Evolutionary conservation across 2,888 invertebrate genomes (phyloP), one percentile per base, ranked within the genome.

Genomic region (Ashinkailepas kermadecensis): DNA sequence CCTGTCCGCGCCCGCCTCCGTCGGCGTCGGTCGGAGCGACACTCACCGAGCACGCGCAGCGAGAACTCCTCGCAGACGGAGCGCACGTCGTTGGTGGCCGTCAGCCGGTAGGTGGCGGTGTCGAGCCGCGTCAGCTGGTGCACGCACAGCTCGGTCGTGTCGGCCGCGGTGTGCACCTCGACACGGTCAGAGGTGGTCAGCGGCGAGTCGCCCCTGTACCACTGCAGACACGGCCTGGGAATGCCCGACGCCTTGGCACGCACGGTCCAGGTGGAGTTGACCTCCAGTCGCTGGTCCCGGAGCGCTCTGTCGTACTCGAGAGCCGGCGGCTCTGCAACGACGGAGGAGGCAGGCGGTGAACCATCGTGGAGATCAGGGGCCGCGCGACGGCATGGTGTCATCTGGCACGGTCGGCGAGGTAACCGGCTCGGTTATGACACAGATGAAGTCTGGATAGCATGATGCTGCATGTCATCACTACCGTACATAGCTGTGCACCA

Each of bases 151-250:
- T 89, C 90, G 54, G 91, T 90, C 1, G 88, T 88, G 56, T 39
- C 56, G 21, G 56, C 54, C 18, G 21, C 56, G 0, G 74, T 56
- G 18, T 10, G 56, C 10, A 74, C 10, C 18, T 56, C 10, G 15
- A 56, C 21, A 7, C 74, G 74, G 13, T 39, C 39, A 21, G 54
- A 54, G 13, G 18, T 13, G 18, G 18, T 1, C 15, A 96, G 91
- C 80, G 85, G 86, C 86, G 93, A 92, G 83, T 93, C 92, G 87
- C 96, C 92, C 87, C 93, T 93, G 85, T 91, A 92, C 96, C 96
- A 96, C 0, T 91, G 90, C 25, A 88, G 91, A 83, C 91, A 92
- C 2, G 95, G 95, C 83, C 91, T 89, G 67, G 96, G 95, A 87
- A 93, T 93, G 78, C 95, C 95, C 62, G 93, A 92, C 82, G 96